These are phyloP conservation scores for Brachirus orientalis DNA, from an alignment of 2,113 vertebrate species.

Conservation along the genomic window DNA sequence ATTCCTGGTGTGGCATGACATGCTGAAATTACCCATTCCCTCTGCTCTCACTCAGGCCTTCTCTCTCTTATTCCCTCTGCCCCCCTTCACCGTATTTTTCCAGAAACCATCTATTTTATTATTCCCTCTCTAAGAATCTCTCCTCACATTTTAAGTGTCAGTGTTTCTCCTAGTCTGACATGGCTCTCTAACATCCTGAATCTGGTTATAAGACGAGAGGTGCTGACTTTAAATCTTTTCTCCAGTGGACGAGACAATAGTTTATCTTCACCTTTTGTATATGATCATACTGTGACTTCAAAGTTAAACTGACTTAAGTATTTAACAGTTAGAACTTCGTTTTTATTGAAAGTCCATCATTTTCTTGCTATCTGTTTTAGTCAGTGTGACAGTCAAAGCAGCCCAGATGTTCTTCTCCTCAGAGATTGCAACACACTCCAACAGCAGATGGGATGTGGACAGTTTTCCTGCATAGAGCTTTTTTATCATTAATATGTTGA, in stretches of 20 bases:
- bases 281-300: slow-evolving; percentile 15
- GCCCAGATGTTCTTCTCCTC: no score
- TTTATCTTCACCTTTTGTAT: background rate
- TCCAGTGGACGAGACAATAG: slow-evolving; percentile 26
- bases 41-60: slow-evolving; percentile 41
- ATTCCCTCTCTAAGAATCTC: slow-evolving; percentile 37
- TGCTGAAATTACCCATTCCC: slow-evolving; percentile 65
- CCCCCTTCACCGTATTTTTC: slow-evolving; percentile 17
- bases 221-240: slow-evolving; percentile 39
- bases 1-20: slow-evolving; percentile 61
- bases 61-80: slow-evolving; percentile 36
- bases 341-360: slow-evolving; percentile 15
- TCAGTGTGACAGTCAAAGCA: no score
- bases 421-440: no score
- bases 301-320: no score
- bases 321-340: no score
- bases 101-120: slow-evolving; percentile 32
- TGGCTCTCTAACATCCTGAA: slow-evolving; percentile 21
- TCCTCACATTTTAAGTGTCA: background rate
- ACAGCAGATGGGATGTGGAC: no score
- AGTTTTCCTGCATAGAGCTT: no score
- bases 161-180: slow-evolving; percentile 6
- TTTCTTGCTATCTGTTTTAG: no score
- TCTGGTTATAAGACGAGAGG: slow-evolving; percentile 25
- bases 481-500: no score